Percentiles rank a stretch among this genome's conserved stretches.
phyloP scores from a whole-genome alignment of 1,140 invertebrate species.

The Tyrophagus putrescentiae region DNA sequence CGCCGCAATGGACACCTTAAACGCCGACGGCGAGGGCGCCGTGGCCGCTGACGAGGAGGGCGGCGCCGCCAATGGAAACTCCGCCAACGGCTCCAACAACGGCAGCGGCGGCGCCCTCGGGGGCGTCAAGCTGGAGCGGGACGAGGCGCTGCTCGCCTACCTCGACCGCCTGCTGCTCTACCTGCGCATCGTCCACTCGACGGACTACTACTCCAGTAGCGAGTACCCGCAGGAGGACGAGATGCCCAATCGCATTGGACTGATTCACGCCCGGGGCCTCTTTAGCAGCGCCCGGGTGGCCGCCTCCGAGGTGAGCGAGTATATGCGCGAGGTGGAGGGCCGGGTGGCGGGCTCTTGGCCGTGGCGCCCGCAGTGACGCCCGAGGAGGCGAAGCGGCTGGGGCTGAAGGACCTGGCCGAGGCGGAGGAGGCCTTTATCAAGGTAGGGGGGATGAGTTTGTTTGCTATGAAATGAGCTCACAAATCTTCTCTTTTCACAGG shows the following conservation, averaged over 20 bases:
- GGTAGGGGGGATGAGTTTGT: constrained; percentile 28
- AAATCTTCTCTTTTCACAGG: neutral
- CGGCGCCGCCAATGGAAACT: constrained; percentile 34
- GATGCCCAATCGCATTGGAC: constrained; percentile 97
- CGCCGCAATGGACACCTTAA: constrained; percentile 41
- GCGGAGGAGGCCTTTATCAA: constrained; percentile 89
- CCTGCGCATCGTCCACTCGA: constrained; percentile 87
- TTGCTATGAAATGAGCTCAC: constrained; percentile 25
- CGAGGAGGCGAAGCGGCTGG: constrained; percentile 69
- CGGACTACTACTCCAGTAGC: constrained; percentile 97
- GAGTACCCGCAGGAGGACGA: constrained; percentile 99
- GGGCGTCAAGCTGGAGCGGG: constrained; percentile 47
- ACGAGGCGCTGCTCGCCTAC: constrained; percentile 54
- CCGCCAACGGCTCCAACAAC: neutral
- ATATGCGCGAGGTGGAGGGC: constrained; percentile 58
- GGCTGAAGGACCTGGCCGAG: constrained; percentile 64
- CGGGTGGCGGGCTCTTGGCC: constrained; percentile 77
- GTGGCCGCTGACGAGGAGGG: constrained; percentile 39
- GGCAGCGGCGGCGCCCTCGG: neutral
- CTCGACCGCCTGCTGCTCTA: constrained; percentile 76
- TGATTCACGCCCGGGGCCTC: constrained; percentile 80
- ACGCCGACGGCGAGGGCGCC: constrained; percentile 39
- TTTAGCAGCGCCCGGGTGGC: constrained; percentile 59
- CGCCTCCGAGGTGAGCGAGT: constrained; percentile 46
- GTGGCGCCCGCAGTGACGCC: constrained; percentile 47